Evolutionary conservation across 37 sponge, comb jelly and placozoan species (phyloP).

Genomic region (Trichoplax adhaerens): DNA sequence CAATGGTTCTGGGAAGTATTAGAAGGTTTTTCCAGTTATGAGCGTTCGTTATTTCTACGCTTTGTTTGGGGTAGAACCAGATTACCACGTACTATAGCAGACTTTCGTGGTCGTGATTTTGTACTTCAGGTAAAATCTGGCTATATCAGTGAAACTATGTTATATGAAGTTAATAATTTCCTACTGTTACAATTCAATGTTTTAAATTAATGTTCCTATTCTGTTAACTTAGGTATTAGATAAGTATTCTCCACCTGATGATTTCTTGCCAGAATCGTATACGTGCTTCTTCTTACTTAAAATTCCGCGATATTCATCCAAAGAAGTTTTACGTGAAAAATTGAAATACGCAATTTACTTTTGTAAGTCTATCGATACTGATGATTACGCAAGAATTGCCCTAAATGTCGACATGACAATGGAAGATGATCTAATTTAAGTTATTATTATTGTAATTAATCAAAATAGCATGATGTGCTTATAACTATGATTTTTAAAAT

Average conservation of each 20-base stretch:
- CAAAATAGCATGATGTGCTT: no score
- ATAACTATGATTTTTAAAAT: no score
- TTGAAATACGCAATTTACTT: conserved; percentile 87
- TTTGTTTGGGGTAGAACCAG: conserved; percentile 95
- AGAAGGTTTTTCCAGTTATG: conserved; percentile 54
- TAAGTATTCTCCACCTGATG: conserved; percentile 75
- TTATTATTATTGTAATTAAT: not conserved
- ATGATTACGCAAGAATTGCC: conserved; percentile 83
- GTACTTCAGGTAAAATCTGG: conserved; percentile 61
- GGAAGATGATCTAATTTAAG: conserved; percentile 9
- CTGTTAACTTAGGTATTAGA: conserved; percentile 45
- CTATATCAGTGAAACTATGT: not conserved
- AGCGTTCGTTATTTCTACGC: conserved; percentile 78
- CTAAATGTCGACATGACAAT: conserved; percentile 22
- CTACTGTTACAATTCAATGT: not conserved
- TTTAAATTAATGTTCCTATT: not conserved
- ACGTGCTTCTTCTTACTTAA: conserved; percentile 97
- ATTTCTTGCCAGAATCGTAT: conserved; percentile 90
- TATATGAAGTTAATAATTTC: not conserved
- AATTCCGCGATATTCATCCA: conserved; percentile 84
- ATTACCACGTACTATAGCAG: conserved; percentile 68
- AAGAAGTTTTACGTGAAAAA: conserved; percentile 66
- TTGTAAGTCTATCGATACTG: conserved; percentile 95
- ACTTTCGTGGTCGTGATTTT: conserved; percentile 88
- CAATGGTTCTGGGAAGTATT: conserved; percentile 89